Base-by-base conservation (phyloP, 2,113 vertebrate genomes). In the Jaculus jaculus region DNA sequence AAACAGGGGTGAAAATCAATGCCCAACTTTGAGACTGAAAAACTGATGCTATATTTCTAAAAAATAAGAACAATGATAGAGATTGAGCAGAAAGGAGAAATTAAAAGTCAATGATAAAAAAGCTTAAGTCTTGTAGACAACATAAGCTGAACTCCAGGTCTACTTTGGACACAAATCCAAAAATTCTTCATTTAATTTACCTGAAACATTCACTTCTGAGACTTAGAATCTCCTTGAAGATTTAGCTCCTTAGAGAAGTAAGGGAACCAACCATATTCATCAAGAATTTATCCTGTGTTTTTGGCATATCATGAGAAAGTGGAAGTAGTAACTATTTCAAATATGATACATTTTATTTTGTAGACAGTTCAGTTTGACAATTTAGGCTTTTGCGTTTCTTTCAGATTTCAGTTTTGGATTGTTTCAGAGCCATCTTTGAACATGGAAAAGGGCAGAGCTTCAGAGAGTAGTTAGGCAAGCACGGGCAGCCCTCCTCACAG, bases 291-390 rank as follows among this genome's bases (percentile, higher is more conserved):
- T 28, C 51, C 58, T 47, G 9, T 4, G 1, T 66, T 79, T 92
- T 17, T 15, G 47, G 32, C 47, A 89, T 24, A 71, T 16, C 51
- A n/a, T n/a, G 73, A 3, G 6, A 18, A 77, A 83, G 84, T 18
- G 23, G 5, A 74, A 84, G 39, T 18, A 96, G 28, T 26, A 12
- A 60, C 21, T 81, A 72, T 80, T 85, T 85, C 30, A 83, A 87
- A 37, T 47, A 28, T 16, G 65, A 72, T 24, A 60, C 4, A 58
- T 66, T 7, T 68, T 30, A 54, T 20, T 18, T 23, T n/a, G 75
- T 54, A 80, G 37, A 37, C 39, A 86, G 83, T n/a, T 89, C 68
- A 90, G 68, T 83, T 88, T 96, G 23, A 61, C 20, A 80, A 34
- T 66, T 78, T 65, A 12, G 24, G 34, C 37, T 79, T 79, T 82